These are phyloP conservation scores for Pristionchus exspectatus DNA, from an alignment of 2,888 invertebrate species.

Conservation along the genomic window DNA sequence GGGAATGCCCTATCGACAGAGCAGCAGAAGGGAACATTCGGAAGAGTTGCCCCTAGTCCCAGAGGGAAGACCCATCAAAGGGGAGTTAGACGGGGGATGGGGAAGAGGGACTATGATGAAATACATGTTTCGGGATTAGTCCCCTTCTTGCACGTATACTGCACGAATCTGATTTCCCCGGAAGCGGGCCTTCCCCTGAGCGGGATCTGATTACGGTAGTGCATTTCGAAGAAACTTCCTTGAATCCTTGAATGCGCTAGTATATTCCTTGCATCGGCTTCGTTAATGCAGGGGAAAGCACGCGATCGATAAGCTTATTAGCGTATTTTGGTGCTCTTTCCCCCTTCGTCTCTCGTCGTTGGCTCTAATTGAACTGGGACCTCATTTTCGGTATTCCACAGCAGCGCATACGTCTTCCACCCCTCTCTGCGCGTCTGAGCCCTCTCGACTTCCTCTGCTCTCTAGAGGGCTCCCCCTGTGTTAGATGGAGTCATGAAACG, in stretches of 20 bases:
- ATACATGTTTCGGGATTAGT: not conserved
- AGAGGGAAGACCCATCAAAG: conserved; percentile 5
- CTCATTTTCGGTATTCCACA: conserved; percentile 43
- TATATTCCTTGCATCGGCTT: not conserved
- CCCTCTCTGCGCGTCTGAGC: not conserved
- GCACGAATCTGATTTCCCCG: not conserved
- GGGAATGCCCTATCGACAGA: conserved; percentile 35
- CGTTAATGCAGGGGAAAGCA: not conserved
- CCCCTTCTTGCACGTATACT: not conserved
- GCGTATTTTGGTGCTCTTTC: conserved; percentile 27
- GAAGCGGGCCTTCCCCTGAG: not conserved
- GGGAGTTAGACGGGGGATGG: not conserved
- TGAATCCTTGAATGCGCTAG: not conserved
- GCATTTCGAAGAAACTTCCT: not conserved
- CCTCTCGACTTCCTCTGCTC: not conserved
- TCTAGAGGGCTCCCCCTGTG: not conserved
- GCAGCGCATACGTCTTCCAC: not conserved
- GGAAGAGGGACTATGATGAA: not conserved
- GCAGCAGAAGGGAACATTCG: not conserved
- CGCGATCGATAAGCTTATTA: conserved; percentile 23
- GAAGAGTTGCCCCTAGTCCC: conserved; percentile 10
- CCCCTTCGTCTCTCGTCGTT: not conserved
- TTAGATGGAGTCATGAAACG: conserved; percentile 49
- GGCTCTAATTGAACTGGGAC: conserved; percentile 38
- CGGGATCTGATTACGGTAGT: no score